A percentile compares a stretch with the other conserved stretches of the same genome.
phyloP scores from a whole-genome alignment of 2,797 vertebrate genomes.

The Nyctibius grandis region DNA sequence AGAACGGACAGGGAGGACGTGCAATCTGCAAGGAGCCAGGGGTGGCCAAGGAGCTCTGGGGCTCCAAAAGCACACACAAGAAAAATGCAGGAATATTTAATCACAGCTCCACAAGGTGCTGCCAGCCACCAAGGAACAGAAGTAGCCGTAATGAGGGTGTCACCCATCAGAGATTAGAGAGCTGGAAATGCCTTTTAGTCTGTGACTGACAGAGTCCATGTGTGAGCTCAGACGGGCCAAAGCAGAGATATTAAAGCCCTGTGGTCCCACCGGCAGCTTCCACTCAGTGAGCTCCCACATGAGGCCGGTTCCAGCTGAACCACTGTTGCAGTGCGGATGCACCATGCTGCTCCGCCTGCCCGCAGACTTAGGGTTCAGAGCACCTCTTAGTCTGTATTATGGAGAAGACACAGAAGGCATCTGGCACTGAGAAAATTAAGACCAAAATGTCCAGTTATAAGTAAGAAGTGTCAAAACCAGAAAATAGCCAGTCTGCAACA shows the following conservation, averaged over 20 bases:
- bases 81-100: background rate
- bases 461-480: background rate
- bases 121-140: background rate
- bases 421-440: background rate
- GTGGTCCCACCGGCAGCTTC: background rate
- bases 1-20: background rate
- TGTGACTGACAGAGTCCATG: background rate
- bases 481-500: background rate
- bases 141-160: background rate
- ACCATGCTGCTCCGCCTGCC: background rate
- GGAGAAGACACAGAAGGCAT: background rate
- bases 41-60: background rate
- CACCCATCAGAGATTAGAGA: background rate
- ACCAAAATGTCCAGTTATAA: background rate
- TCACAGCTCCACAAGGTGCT: background rate
- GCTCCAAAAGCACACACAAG: background rate
- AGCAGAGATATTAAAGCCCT: background rate
- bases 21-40: background rate
- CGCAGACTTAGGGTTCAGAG: background rate
- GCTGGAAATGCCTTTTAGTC: background rate
- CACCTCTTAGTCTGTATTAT: background rate
- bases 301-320: background rate
- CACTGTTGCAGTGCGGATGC: rapidly evolving
- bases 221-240: background rate
- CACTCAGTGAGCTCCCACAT: rapidly evolving